Evolutionary conservation across 2,113 vertebrate genomes (phyloP), one percentile per base, ranked within the genome.

Genomic region (Brachionichthys hirsutus): DNA sequence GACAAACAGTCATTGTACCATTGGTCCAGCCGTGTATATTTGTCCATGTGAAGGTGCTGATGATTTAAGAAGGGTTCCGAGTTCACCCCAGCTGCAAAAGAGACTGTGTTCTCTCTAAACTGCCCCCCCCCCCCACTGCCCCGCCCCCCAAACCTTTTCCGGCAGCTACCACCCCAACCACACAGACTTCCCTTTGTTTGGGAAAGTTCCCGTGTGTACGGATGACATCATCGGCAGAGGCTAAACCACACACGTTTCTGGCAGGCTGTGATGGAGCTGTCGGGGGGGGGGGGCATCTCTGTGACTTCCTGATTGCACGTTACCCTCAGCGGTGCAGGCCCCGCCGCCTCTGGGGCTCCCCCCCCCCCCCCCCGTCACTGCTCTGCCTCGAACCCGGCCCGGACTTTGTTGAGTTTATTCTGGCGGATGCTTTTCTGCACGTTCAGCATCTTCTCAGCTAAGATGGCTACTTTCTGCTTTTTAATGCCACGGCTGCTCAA

Each of bases 131-230:
- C 58, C 56, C 51, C 44, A 22, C 42, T 1, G 2, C 2, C 59
- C 48, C 56, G 57, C 51, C 50, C 68, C 61, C 70, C 84, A n/a
- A n/a, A n/a, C n/a, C n/a, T n/a, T 30, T 30, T 30, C 24, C 24
- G 24, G 24, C 5, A 74, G 85, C 85, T 85, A 78, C 86, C 78
- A 78, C 75, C 80, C 80, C 85, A 75, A 79, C 70, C 77, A 73
- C 89, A 91, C 88, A 92, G 88, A 87, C 90, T 76, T 85, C 75
- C 83, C 90, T 92, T 92, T 92, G 90, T 92, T 90, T 87, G 82
- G 87, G 80, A 86, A 84, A 79, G 87, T 85, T 89, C 87, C 85
- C 73, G 84, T 83, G 83, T 85, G 80, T 62, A 44, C 57, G 58
- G 48, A 83, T 92, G 90, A 92, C 91, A 91, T 92, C 90, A 92